A percentile compares a stretch with the other conserved stretches of the same genome.
Conservation (phyloP, 2,888 invertebrate genomes). For the Drosophila paramelanica region DNA sequence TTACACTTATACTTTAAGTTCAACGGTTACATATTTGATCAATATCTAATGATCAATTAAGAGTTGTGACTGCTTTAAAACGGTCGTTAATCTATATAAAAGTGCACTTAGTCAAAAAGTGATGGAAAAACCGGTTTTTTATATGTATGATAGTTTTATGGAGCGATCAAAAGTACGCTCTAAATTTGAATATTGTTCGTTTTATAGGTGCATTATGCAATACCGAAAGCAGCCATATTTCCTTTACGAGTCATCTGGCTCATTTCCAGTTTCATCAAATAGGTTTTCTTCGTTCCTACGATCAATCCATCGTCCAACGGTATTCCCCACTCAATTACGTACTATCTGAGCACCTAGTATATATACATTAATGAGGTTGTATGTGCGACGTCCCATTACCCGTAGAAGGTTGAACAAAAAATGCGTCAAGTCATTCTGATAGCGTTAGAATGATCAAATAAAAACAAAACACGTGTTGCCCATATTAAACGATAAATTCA, state of each 20-base stretch:
- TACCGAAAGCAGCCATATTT: slow-evolving; percentile 20
- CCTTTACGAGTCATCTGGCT: slow-evolving; percentile 13
- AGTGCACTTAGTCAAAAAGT: slow-evolving; percentile 6
- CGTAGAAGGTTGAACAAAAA: slow-evolving; percentile 10
- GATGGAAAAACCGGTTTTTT: slow-evolving; percentile 3
- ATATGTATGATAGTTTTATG: not conserved
- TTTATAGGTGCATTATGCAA: slow-evolving; percentile 13
- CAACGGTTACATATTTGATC: slow-evolving; percentile 5
- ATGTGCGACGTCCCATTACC: slow-evolving; percentile 23
- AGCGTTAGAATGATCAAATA: slow-evolving; percentile 20
- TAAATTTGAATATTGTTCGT: not conserved
- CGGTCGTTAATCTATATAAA: slow-evolving; percentile 17
- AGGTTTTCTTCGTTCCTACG: slow-evolving; percentile 32
- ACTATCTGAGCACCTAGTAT: slow-evolving; percentile 33
- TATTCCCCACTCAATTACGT: slow-evolving; percentile 59
- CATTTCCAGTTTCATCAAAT: slow-evolving; percentile 29
- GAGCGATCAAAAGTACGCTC: slow-evolving; percentile 7
- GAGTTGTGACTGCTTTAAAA: slow-evolving; percentile 14
- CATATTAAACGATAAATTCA: slow-evolving; percentile 8
- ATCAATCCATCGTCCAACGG: slow-evolving; percentile 36
- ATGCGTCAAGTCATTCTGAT: slow-evolving; percentile 36
- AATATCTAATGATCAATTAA: slow-evolving; percentile 28
- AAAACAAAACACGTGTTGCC: slow-evolving; percentile 14
- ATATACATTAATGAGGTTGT: slow-evolving; percentile 2
- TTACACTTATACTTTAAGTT: slow-evolving; percentile 1